A percentile compares a stretch with the other conserved stretches of the same genome.
Conservation (phyloP, 2,113 vertebrate species). For the Megatriorchis doriae region DNA sequence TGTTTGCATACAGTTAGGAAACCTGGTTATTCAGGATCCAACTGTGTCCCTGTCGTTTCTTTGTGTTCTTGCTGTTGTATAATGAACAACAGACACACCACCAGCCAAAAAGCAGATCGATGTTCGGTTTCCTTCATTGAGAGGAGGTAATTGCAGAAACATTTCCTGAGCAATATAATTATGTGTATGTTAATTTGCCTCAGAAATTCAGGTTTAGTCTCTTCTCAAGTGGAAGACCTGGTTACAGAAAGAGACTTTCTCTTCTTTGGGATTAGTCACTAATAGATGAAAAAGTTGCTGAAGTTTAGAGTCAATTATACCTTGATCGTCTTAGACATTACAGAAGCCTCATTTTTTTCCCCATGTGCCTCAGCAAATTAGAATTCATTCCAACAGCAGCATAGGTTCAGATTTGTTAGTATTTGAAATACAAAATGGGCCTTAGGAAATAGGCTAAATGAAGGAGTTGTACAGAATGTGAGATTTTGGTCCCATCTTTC, state of each 20-base stretch:
- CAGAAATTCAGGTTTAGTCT: not conserved
- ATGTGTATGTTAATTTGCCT: slow-evolving; percentile 14
- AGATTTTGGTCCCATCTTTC: not conserved
- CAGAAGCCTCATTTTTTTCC: not conserved
- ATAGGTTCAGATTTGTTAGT: not conserved
- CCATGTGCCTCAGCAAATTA: not conserved
- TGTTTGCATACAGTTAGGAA: slow-evolving; percentile 38
- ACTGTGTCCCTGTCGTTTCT: not conserved
- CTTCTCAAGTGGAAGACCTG: not conserved
- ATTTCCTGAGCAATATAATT: slow-evolving; percentile 43
- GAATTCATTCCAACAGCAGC: not conserved
- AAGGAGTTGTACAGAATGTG: not conserved
- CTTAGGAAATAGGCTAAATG: not conserved
- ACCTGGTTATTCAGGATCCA: slow-evolving; percentile 42
- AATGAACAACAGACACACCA: slow-evolving; percentile 23
- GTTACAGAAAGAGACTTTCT: not conserved
- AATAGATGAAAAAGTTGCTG: not conserved
- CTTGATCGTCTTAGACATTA: not conserved
- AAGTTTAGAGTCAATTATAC: not conserved
- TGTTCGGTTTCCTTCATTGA: not conserved
- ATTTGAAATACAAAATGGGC: not conserved
- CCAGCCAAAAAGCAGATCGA: slow-evolving; percentile 18
- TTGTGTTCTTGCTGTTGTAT: not conserved
- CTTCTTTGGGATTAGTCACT: not conserved
- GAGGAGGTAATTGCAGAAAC: slow-evolving; percentile 35